Base-by-base conservation (phyloP, 1,140 invertebrate genomes). In the Pseudachorutes palmiensis region DNA sequence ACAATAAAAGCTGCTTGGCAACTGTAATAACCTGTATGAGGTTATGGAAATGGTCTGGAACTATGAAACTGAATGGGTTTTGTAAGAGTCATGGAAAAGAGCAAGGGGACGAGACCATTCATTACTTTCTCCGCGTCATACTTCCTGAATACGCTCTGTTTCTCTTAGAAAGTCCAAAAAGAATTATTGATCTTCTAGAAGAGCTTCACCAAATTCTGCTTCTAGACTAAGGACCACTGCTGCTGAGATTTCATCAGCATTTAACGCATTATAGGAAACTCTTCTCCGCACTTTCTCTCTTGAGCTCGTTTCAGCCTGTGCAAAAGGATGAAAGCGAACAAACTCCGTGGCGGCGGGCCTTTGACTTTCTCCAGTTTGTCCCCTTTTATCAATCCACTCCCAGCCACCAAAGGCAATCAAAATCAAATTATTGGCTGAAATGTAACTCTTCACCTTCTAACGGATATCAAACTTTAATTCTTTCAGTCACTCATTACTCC, bases 191-290 rank as follows among this genome's bases (percentile, higher is more conserved):
- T 55, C 51, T 24, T 55, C 5, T 19, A 12, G 36, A n/a, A n/a
- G n/a, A 45, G 9, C 24, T 55, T 55, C 51, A 16, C 24, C 24
- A 5, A 22, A 14, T 5, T 26, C 24, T 55, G n/a, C n/a, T n/a
- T n/a, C n/a, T n/a, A n/a, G n/a, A n/a, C n/a, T n/a, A n/a, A n/a
- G n/a, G n/a, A n/a, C n/a, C n/a, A n/a, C 51, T 16, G 12, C 12
- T 5, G 24, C 51, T 41, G 24, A 55, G 51, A 55, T 55, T 55
- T 55, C 51, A 55, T 16, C 24, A 55, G 51, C 51, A 55, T 55
- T 55, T 55, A 55, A 22, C 51, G 36, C 36, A 19, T 45, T n/a
- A n/a, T n/a, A n/a, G n/a, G n/a, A n/a, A n/a, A n/a, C n/a, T n/a
- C n/a, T n/a, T n/a, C n/a, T n/a, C n/a, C 36, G 36, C 9, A 45